Percentiles rank a stretch among this genome's conserved stretches.
Conservation (phyloP, 2,113 vertebrate species). For the Motacilla alba region DNA sequence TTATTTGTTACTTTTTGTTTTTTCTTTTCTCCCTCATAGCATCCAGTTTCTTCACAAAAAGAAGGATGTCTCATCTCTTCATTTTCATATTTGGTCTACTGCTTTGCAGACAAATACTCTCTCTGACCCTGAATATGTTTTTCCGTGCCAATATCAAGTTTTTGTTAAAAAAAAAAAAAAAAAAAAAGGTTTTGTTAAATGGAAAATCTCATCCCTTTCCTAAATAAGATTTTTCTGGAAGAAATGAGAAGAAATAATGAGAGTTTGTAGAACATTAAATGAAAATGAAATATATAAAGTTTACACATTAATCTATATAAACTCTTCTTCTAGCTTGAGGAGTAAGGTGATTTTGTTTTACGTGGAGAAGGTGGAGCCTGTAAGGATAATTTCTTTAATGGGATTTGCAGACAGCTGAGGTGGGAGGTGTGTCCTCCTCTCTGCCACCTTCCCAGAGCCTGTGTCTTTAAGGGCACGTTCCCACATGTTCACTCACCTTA, state of each 20-base stretch:
- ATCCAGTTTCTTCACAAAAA: background rate
- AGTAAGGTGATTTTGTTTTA: background rate
- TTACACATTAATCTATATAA: background rate
- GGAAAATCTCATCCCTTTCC: background rate
- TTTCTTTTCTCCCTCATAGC: background rate
- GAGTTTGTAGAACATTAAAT: background rate
- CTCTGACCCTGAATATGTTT: background rate
- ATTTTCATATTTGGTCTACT: background rate
- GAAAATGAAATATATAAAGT: background rate
- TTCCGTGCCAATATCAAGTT: background rate
- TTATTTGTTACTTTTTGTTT: fast-evolving
- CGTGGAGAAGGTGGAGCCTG: background rate
- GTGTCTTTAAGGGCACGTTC: constrained; percentile 18
- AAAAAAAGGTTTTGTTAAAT: background rate
- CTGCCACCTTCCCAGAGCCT: background rate
- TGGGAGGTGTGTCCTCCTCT: constrained; percentile 29
- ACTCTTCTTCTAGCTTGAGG: background rate
- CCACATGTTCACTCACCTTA: background rate
- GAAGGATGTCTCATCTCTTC: background rate
- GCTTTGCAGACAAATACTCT: background rate
- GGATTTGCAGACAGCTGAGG: constrained; percentile 6
- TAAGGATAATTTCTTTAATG: constrained; percentile 8
- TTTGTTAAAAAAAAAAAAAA: background rate
- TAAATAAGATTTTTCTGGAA: background rate
- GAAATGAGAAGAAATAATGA: background rate